phyloP scores from a whole-genome alignment of 2,888 invertebrate species.

The Lutraria lutraria region DNA sequence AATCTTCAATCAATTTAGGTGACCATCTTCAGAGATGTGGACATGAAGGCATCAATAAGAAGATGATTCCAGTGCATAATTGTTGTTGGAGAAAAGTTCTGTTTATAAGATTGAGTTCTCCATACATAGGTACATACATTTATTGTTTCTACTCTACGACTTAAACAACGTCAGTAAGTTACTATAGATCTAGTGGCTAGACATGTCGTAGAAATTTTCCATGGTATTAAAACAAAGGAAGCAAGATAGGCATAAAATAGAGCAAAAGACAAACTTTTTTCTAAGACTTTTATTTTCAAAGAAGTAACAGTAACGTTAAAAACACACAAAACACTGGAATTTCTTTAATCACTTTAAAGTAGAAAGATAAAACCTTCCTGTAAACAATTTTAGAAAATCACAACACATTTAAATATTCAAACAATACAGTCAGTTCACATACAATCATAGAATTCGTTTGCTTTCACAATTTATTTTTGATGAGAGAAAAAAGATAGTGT shows the following conservation, averaged over 20 bases:
- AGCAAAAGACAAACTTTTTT: background rate
- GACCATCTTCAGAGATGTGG: too few species aligned
- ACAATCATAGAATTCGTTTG: background rate
- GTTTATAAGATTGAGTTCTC: too few species aligned
- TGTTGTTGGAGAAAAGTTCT: too few species aligned
- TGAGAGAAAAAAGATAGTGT: too few species aligned
- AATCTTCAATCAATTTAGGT: too few species aligned
- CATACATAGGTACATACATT: too few species aligned
- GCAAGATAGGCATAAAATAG: background rate
- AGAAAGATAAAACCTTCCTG: background rate
- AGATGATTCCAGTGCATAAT: too few species aligned
- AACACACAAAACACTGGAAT: background rate
- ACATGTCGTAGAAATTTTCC: background rate
- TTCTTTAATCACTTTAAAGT: background rate
- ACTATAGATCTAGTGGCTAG: too few species aligned
- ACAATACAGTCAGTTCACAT: background rate
- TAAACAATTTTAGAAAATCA: background rate
- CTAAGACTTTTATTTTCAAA: background rate
- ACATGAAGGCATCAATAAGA: too few species aligned
- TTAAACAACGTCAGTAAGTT: too few species aligned
- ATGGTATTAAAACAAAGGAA: background rate
- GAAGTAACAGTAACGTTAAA: conserved; percentile 3
- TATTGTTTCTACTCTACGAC: too few species aligned
- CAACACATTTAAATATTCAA: background rate
- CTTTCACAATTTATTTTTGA: background rate